Evolutionary conservation across 2,888 invertebrate species (phyloP).

Genomic region (Colletes collaris): DNA sequence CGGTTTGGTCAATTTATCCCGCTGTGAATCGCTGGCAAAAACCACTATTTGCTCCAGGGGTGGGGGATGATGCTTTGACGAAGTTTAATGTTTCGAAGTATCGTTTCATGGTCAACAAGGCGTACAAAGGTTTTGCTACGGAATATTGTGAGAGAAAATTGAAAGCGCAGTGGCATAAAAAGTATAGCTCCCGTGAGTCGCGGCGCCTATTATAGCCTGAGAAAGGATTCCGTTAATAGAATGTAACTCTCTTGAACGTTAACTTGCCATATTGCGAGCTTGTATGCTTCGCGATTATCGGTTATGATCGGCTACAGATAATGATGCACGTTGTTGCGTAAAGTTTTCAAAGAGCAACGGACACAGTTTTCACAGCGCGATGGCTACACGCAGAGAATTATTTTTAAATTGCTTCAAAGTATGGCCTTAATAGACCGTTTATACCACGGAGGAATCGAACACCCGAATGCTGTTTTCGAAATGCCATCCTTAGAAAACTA

Average conservation of each 20-base stretch:
- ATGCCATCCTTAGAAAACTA: too few species aligned
- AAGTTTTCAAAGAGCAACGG: constrained; percentile 45
- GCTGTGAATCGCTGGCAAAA: not conserved
- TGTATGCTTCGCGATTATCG: constrained; percentile 41
- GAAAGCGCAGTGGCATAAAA: constrained; percentile 48
- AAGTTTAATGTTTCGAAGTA: not conserved
- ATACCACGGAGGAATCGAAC: constrained; percentile 8
- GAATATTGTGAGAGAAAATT: constrained; percentile 28
- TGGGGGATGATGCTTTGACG: not conserved
- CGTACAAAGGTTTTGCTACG: constrained; percentile 14
- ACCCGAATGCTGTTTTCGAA: too few species aligned
- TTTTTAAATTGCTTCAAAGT: constrained; percentile 39
- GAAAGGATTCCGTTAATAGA: constrained; percentile 55
- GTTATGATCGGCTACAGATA: constrained; percentile 34
- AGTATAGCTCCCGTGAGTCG: constrained; percentile 19
- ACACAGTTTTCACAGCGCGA: constrained; percentile 36
- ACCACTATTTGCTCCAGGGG: not conserved
- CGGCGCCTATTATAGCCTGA: constrained; percentile 30
- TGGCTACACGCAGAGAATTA: constrained; percentile 33
- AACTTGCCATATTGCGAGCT: constrained; percentile 25
- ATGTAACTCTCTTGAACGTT: constrained; percentile 32
- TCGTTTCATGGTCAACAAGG: constrained; percentile 4
- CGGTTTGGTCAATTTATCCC: too few species aligned
- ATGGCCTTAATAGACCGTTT: constrained; percentile 45
- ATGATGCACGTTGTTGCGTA: constrained; percentile 42